A percentile compares a stretch with the other conserved stretches of the same genome.
Conservation (phyloP, 2,113 vertebrate species). For the Gorsachius goisagi region DNA sequence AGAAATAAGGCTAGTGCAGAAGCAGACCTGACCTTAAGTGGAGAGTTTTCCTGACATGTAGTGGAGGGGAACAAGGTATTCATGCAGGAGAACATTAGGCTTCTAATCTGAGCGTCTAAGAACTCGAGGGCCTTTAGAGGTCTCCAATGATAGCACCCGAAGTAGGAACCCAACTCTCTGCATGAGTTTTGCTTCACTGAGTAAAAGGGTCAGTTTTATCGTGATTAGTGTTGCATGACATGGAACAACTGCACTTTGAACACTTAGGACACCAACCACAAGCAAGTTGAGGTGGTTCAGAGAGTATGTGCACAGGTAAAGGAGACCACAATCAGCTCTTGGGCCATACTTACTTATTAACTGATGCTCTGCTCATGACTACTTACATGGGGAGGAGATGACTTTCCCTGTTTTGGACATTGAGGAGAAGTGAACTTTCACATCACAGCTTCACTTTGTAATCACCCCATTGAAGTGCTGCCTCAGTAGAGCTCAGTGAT, state of each 20-base stretch:
- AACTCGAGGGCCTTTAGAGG: background rate
- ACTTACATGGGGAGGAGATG: background rate
- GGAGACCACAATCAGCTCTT: background rate
- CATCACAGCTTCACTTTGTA: background rate
- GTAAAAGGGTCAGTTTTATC: background rate
- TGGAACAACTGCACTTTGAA: background rate
- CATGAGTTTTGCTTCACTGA: background rate
- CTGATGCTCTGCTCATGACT: accelerated
- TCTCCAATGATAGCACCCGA: background rate
- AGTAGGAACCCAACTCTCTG: background rate
- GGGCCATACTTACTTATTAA: background rate
- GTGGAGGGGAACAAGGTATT: background rate
- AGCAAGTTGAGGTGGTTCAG: background rate
- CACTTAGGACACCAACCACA: background rate
- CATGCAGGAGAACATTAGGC: background rate
- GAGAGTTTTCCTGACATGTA: background rate
- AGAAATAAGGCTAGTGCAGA: background rate
- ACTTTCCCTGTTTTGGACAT: background rate
- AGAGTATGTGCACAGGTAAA: background rate
- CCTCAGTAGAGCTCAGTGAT: background rate
- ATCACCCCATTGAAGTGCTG: background rate
- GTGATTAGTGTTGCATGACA: accelerated
- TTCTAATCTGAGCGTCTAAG: background rate
- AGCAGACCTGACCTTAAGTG: background rate
- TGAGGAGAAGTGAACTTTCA: background rate